A percentile compares a stretch with the other conserved stretches of the same genome.
phyloP scores from a whole-genome alignment of 2,888 invertebrate genomes.

The Apodemia mormo region DNA sequence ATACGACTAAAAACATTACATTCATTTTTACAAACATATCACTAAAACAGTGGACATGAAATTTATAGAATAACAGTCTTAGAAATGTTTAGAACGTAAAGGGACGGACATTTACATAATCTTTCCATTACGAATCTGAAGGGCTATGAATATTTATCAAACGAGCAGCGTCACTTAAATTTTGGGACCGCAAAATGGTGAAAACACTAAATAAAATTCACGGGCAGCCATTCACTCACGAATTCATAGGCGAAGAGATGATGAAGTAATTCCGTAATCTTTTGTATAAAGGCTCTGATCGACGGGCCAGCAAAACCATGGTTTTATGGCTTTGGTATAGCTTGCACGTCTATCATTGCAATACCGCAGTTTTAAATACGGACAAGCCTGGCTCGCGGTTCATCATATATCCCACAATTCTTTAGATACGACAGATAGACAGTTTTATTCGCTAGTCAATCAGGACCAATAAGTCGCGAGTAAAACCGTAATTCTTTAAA shows the following conservation, averaged over 20 bases:
- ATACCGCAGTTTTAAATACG: too few relatives aligned
- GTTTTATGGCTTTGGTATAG: too few relatives aligned
- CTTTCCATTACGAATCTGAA: conserved; percentile 37
- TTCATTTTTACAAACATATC: neutral
- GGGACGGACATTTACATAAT: conserved; percentile 37
- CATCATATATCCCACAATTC: too few relatives aligned
- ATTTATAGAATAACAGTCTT: conserved; percentile 8
- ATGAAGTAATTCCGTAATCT: too few relatives aligned
- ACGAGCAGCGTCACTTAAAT: conserved; percentile 36
- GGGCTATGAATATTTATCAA: conserved; percentile 41
- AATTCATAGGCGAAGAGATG: neutral
- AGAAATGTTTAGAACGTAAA: conserved; percentile 30
- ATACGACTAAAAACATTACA: neutral
- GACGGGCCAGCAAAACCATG: too few relatives aligned
- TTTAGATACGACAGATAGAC: too few relatives aligned
- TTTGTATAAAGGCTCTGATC: too few relatives aligned
- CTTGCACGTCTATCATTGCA: too few relatives aligned
- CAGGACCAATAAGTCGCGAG: too few relatives aligned
- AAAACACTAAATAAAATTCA: conserved; percentile 17
- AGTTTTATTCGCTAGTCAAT: too few relatives aligned
- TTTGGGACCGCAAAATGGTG: conserved; percentile 33
- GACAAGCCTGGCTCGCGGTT: too few relatives aligned
- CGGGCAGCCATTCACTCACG: conserved; percentile 3
- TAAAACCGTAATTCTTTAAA: too few relatives aligned
- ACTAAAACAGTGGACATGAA: neutral